These are phyloP conservation scores for Macropis europaea DNA, from an alignment of 2,888 invertebrate genomes.

Conservation along the genomic window DNA sequence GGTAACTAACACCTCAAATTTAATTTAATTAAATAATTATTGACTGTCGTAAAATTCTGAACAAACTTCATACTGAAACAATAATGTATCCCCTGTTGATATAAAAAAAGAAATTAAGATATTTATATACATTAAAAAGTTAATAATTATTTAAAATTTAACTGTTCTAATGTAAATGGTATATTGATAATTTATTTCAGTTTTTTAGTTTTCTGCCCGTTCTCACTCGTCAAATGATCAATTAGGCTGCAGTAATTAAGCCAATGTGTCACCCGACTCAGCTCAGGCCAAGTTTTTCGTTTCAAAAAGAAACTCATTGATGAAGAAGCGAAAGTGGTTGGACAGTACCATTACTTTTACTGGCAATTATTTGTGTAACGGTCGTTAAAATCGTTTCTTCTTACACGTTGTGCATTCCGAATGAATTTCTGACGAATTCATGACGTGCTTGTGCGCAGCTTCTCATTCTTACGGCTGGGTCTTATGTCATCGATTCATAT, in stretches of 20 bases:
- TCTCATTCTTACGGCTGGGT: slow-evolving; percentile 2
- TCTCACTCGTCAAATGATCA: not conserved
- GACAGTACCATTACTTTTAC: slow-evolving; percentile 20
- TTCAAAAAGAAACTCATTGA: not conserved
- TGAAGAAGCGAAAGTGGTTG: slow-evolving; percentile 31
- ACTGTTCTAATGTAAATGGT: too few relatives aligned
- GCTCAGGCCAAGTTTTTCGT: slow-evolving; percentile 6
- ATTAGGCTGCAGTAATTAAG: slow-evolving; percentile 4
- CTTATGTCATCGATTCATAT: slow-evolving; percentile 35
- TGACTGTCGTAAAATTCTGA: too few relatives aligned
- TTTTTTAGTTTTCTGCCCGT: not conserved
- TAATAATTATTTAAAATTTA: too few relatives aligned
- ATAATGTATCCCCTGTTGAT: too few relatives aligned
- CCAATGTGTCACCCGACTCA: not conserved
- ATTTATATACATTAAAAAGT: too few relatives aligned
- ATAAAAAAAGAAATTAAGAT: too few relatives aligned
- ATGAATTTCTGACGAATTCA: slow-evolving; percentile 35
- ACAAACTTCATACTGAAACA: too few relatives aligned
- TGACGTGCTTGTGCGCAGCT: slow-evolving; percentile 7
- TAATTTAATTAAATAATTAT: too few relatives aligned
- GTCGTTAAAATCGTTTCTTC: slow-evolving; percentile 13
- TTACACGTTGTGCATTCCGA: slow-evolving; percentile 30
- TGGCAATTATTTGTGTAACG: slow-evolving; percentile 49
- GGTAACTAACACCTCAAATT: too few relatives aligned
- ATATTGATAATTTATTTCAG: not conserved